Evolutionary conservation across 2,797 vertebrate species (phyloP).

Genomic region (Aythya fuligula): DNA sequence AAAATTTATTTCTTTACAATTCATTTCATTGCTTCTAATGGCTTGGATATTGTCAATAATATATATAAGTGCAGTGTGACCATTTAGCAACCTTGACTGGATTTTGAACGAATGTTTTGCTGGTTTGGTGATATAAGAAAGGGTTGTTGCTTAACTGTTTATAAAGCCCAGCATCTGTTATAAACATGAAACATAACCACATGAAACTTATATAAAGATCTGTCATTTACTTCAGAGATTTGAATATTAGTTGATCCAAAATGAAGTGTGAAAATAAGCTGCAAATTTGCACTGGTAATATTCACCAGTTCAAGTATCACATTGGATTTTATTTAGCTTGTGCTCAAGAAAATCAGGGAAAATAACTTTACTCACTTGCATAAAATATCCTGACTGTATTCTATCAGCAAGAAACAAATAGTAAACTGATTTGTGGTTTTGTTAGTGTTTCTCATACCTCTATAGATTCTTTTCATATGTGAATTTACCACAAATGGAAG

Average conservation of each 20-base stretch:
- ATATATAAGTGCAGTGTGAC: background rate
- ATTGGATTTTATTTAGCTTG: background rate
- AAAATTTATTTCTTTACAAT: conserved; percentile 46
- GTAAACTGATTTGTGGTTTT: background rate
- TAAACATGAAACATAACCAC: conserved; percentile 3
- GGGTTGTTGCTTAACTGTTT: background rate
- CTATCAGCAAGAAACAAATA: background rate
- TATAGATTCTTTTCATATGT: background rate
- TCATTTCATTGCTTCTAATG: conserved; percentile 51
- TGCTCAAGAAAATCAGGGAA: background rate
- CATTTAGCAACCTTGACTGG: conserved; percentile 35
- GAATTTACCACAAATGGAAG: background rate
- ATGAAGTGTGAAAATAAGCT: background rate
- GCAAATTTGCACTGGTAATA: background rate
- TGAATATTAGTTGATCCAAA: conserved; percentile 20
- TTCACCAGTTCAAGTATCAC: background rate
- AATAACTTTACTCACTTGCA: background rate
- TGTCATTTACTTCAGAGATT: background rate
- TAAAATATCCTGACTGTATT: background rate
- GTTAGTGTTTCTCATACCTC: background rate
- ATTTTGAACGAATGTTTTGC: conserved; percentile 30
- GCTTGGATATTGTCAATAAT: conserved; percentile 23
- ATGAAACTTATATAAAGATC: background rate
- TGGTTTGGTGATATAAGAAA: background rate
- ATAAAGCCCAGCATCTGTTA: conserved; percentile 2